phyloP scores from a whole-genome alignment of 2,888 invertebrate genomes.

The Stomorhina lunata region DNA sequence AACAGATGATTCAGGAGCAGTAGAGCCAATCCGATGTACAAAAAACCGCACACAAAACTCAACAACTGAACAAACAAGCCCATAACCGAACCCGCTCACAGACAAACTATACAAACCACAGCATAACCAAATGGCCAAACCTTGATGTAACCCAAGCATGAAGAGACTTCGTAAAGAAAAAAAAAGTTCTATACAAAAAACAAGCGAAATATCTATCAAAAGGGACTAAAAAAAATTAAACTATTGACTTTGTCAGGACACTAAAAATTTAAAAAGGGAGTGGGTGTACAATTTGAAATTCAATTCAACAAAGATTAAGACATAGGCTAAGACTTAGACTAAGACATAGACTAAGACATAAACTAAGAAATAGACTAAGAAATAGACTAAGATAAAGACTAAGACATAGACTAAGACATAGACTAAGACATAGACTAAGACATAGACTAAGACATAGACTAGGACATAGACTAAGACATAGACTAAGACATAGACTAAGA shows the following conservation, averaged over 20 bases:
- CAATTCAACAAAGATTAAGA: background rate
- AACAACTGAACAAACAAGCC: constrained; percentile 38
- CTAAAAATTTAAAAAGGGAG: background rate
- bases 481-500: too few relatives aligned
- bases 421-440: too few relatives aligned
- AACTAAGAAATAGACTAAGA: too few relatives aligned
- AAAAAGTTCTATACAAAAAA: background rate
- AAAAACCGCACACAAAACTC: constrained; percentile 62
- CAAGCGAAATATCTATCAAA: background rate
- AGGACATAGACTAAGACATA: too few relatives aligned
- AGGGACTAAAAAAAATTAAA: constrained; percentile 15
- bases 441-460: too few relatives aligned
- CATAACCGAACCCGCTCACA: constrained; percentile 5
- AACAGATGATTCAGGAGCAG: constrained; percentile 68
- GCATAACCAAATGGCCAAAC: constrained; percentile 45
- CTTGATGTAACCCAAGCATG: constrained; percentile 40
- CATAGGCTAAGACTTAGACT: background rate
- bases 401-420: too few relatives aligned
- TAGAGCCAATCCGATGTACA: constrained; percentile 69
- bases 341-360: background rate
- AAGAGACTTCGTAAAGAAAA: constrained; percentile 42
- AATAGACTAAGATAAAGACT: too few relatives aligned
- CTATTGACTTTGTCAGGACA: constrained; percentile 57
- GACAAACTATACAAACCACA: constrained; percentile 2
- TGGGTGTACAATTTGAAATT: background rate